Conservation (phyloP, 2,113 vertebrate genomes). For the Neomonachus schauinslandi region DNA sequence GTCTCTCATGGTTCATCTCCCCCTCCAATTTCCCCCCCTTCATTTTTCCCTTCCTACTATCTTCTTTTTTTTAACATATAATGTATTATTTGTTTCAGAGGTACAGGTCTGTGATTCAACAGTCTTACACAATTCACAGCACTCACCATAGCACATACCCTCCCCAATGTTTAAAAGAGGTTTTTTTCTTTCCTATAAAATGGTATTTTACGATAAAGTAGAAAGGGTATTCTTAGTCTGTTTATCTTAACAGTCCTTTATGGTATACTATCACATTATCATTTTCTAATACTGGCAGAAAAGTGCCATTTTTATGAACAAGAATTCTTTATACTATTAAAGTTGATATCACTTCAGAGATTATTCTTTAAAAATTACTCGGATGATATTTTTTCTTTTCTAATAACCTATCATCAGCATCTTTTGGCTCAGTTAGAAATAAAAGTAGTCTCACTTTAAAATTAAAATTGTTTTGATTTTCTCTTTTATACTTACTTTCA, state of each 20-base stretch:
- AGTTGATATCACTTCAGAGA: background rate
- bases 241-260: background rate
- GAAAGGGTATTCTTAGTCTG: background rate
- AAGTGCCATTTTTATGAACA: background rate
- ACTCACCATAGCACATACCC: too few relatives aligned
- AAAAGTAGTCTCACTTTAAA: background rate
- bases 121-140: too few relatives aligned
- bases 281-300: background rate
- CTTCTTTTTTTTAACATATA: too few relatives aligned
- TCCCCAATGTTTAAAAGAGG: background rate
- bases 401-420: background rate
- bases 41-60: too few relatives aligned
- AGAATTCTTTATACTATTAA: background rate
- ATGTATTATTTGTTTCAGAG: too few relatives aligned
- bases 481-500: background rate
- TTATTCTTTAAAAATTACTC: background rate
- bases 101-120: too few relatives aligned
- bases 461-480: constrained; percentile 34
- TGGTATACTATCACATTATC: background rate
- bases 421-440: constrained; percentile 33
- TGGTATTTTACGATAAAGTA: background rate
- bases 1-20: too few relatives aligned
- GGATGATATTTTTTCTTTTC: background rate
- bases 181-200: background rate
- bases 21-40: too few relatives aligned